Percentiles rank a stretch among this genome's conserved stretches.
Conservation (phyloP, 2,797 vertebrate genomes). For the Catostomus latipinnis region DNA sequence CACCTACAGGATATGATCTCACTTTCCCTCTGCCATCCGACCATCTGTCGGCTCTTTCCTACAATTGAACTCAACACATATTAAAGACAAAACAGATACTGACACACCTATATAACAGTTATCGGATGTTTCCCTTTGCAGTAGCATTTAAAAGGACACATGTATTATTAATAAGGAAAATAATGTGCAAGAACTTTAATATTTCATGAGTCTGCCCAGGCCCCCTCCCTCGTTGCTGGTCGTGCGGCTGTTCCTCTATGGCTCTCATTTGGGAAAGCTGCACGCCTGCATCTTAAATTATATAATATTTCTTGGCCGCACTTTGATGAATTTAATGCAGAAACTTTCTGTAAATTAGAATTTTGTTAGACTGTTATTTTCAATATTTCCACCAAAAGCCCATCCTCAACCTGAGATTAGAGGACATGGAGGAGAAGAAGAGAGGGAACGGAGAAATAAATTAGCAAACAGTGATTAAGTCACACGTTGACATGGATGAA, state of each 20-base stretch:
- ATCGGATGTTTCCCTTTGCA: slow-evolving; percentile 77
- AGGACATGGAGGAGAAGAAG: not conserved
- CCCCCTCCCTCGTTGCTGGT: slow-evolving; percentile 37
- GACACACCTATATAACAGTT: slow-evolving; percentile 70
- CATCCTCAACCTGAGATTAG: not conserved
- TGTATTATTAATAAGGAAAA: slow-evolving; percentile 91
- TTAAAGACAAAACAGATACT: slow-evolving; percentile 62
- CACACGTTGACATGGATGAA: slow-evolving; percentile 25
- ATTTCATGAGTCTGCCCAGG: slow-evolving; percentile 74
- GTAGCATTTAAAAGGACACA: slow-evolving; percentile 78
- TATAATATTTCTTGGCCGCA: slow-evolving; percentile 25
- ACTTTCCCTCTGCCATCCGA: slow-evolving; percentile 27
- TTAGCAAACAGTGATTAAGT: slow-evolving; percentile 33
- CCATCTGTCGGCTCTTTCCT: slow-evolving; percentile 45
- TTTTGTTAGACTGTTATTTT: slow-evolving; percentile 1
- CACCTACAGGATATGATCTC: not conserved
- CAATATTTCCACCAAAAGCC: slow-evolving; percentile 7
- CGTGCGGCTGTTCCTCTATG: slow-evolving; percentile 15
- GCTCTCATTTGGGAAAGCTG: slow-evolving; percentile 5
- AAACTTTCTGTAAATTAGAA: not conserved
- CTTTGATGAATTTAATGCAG: slow-evolving; percentile 11
- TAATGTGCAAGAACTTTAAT: slow-evolving; percentile 84
- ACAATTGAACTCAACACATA: slow-evolving; percentile 62
- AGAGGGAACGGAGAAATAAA: not conserved
- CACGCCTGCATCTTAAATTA: slow-evolving; percentile 41